Evolutionary conservation across 2,113 vertebrate genomes (phyloP).

Genomic region (Hucho hucho): DNA sequence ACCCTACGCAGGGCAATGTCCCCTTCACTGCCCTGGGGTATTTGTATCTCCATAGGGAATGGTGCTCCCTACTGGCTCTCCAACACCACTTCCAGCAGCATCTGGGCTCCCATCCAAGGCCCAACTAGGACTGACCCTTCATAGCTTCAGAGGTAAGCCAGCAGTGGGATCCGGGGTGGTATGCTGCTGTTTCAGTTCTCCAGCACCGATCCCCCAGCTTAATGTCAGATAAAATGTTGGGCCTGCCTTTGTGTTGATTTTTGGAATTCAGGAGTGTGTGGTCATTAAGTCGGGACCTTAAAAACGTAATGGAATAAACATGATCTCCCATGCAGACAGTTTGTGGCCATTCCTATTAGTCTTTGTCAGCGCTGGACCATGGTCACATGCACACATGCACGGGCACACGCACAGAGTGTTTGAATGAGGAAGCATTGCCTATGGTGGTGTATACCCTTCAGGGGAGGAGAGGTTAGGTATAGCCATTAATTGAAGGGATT

Average conservation of each 20-base stretch:
- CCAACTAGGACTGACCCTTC: too few species aligned
- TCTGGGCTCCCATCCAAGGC: too few species aligned
- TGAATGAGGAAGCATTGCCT: neutral
- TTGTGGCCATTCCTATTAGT: slow-evolving; percentile 14
- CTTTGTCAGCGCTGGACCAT: slow-evolving; percentile 25
- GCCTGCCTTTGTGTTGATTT: slow-evolving; percentile 18
- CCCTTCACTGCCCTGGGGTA: too few species aligned
- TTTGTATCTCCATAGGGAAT: too few species aligned
- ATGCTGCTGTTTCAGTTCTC: neutral
- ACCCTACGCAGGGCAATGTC: too few species aligned
- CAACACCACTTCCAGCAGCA: too few species aligned
- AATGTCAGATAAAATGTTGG: neutral
- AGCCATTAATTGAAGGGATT: slow-evolving; percentile 3
- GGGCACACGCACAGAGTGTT: neutral
- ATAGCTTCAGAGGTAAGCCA: too few species aligned
- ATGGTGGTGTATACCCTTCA: neutral
- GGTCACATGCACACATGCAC: neutral
- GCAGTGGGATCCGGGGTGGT: too few species aligned
- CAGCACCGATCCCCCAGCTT: neutral
- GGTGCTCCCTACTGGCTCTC: too few species aligned
- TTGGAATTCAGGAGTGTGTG: slow-evolving; percentile 2
- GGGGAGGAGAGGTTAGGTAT: neutral
- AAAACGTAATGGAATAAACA: slow-evolving; percentile 22
- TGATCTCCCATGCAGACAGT: slow-evolving; percentile 2
- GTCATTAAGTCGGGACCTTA: slow-evolving; percentile 44